These are phyloP conservation scores for Branchipolynoe longqiensis DNA, from an alignment of 2,888 invertebrate species.

Conservation along the genomic window DNA sequence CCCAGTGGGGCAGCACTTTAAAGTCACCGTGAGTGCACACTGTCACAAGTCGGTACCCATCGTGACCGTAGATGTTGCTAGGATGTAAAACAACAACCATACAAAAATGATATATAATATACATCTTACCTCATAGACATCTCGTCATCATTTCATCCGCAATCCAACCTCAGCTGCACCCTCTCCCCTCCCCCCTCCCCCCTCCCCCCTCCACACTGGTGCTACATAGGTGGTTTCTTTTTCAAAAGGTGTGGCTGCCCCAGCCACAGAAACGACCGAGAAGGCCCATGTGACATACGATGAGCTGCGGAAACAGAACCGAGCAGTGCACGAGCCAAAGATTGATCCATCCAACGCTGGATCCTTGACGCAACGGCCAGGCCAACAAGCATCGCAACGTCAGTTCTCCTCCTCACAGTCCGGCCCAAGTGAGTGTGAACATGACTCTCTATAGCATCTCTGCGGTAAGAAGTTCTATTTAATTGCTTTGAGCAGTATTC, in stretches of 20 bases:
- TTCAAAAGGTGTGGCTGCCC: neutral
- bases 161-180: too few relatives aligned
- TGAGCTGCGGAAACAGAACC: conserved; percentile 57
- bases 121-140: too few relatives aligned
- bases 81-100: too few relatives aligned
- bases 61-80: too few relatives aligned
- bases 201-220: neutral
- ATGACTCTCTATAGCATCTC: too few relatives aligned
- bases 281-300: conserved; percentile 48
- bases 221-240: neutral
- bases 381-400: neutral
- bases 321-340: conserved; percentile 53
- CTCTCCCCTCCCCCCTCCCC: neutral
- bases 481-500: too few relatives aligned
- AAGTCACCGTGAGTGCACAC: too few relatives aligned
- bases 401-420: neutral
- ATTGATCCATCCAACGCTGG: neutral
- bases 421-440: neutral
- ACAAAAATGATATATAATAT: too few relatives aligned
- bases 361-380: neutral
- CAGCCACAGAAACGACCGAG: neutral
- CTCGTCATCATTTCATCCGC: too few relatives aligned
- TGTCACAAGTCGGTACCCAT: too few relatives aligned
- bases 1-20: too few relatives aligned
- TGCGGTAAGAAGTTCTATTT: too few relatives aligned